Evolutionary conservation across 2,113 vertebrate species (phyloP).

Genomic region (Scomber japonicus): DNA sequence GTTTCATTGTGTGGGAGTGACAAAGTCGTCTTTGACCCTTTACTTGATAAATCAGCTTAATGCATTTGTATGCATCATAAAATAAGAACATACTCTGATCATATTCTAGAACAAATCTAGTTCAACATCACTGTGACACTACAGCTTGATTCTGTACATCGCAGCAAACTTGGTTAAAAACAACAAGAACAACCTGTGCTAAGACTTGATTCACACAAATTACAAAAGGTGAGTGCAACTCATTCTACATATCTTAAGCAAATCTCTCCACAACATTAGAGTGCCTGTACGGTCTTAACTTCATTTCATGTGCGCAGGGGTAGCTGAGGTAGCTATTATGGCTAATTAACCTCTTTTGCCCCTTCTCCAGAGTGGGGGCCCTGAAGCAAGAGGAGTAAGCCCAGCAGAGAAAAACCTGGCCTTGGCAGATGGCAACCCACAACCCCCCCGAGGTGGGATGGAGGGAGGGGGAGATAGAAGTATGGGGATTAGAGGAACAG

Average conservation of each 20-base stretch:
- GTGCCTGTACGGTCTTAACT: not conserved
- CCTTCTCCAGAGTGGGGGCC: conserved; percentile 38
- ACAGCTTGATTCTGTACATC: not conserved
- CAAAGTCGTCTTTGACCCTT: conserved; percentile 14
- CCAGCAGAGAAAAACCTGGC: conserved; percentile 52
- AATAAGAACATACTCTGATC: not conserved
- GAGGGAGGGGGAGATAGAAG: not conserved
- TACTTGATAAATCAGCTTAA: conserved; percentile 20
- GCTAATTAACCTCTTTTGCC: conserved; percentile 70
- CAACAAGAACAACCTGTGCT: no score
- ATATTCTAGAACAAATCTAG: not conserved
- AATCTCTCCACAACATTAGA: conserved; percentile 10
- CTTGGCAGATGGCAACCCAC: conserved; percentile 56
- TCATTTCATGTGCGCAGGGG: conserved; percentile 20
- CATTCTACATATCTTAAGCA: not conserved
- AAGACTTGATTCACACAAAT: not conserved
- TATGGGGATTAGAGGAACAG: not conserved
- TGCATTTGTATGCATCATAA: not conserved
- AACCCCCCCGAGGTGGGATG: conserved; percentile 30
- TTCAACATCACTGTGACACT: not conserved
- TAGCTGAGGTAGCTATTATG: conserved; percentile 46
- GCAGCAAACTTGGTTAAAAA: no score
- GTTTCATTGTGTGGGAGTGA: conserved; percentile 16
- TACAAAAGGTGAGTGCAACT: not conserved
- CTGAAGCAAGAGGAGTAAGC: conserved; percentile 38